Evolutionary conservation across 2,113 vertebrate genomes (phyloP).

Genomic region (Eclectus roratus): DNA sequence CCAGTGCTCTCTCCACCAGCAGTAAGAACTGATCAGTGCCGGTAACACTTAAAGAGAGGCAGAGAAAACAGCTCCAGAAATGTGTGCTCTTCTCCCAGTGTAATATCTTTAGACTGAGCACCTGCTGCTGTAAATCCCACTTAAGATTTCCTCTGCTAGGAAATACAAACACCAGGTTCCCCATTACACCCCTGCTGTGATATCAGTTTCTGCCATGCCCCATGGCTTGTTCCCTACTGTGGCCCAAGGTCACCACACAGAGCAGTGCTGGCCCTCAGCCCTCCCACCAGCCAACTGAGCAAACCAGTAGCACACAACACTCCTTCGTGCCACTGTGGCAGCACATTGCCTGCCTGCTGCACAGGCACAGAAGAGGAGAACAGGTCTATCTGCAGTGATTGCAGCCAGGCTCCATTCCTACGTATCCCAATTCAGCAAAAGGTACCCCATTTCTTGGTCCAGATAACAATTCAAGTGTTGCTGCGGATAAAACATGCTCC

Average conservation of each 20-base stretch:
- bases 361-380: background rate
- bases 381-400: background rate
- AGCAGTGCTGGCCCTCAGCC: background rate
- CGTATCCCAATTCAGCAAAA: background rate
- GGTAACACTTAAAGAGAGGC: background rate
- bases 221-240: accelerated
- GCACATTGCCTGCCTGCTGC: background rate
- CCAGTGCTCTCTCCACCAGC: background rate
- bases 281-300: accelerated
- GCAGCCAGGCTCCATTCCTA: background rate
- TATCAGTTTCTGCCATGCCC: background rate
- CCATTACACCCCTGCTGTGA: too few species aligned
- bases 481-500: background rate
- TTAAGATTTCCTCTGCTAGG: background rate
- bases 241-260: background rate
- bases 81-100: background rate
- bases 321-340: background rate
- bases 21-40: background rate
- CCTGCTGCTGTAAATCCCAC: background rate
- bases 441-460: background rate
- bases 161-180: background rate
- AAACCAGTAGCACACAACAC: background rate
- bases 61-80: background rate
- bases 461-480: background rate
- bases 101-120: background rate